A percentile compares a stretch with the other conserved stretches of the same genome.
Conservation (phyloP, 1,140 invertebrate genomes). For the Bathynomus jamesi region DNA sequence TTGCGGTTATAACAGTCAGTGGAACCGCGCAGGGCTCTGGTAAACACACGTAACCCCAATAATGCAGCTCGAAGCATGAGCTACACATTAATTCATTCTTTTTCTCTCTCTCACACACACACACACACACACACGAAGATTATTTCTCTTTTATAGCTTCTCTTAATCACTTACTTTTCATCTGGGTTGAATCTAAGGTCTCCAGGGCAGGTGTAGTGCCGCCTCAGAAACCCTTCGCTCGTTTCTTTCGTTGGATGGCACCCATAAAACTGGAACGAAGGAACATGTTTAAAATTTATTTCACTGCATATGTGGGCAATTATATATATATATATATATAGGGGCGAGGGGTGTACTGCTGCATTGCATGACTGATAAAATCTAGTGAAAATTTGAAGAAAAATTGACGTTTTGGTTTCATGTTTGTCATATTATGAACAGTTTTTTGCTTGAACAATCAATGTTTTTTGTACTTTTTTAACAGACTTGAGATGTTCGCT, state of each 20-base stretch:
- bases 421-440: no score
- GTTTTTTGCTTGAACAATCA: no score
- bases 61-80: no score
- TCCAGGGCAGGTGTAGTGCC: slow-evolving; percentile 17
- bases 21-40: no score
- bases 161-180: slow-evolving; percentile 11
- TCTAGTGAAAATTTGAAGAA: no score
- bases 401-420: no score
- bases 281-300: neutral
- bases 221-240: slow-evolving; percentile 11
- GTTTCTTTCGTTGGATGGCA: slow-evolving; percentile 5
- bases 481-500: no score
- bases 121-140: neutral
- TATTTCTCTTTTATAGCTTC: neutral
- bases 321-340: neutral
- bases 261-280: slow-evolving; percentile 19
- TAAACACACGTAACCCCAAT: no score
- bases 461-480: no score
- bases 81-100: no score
- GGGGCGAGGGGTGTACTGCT: neutral
- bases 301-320: neutral
- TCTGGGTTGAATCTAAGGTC: slow-evolving; percentile 24
- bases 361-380: neutral
- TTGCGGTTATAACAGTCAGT: no score
- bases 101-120: no score